Evolutionary conservation across 2,888 invertebrate genomes (phyloP).

Genomic region (Stenodema calcarata): DNA sequence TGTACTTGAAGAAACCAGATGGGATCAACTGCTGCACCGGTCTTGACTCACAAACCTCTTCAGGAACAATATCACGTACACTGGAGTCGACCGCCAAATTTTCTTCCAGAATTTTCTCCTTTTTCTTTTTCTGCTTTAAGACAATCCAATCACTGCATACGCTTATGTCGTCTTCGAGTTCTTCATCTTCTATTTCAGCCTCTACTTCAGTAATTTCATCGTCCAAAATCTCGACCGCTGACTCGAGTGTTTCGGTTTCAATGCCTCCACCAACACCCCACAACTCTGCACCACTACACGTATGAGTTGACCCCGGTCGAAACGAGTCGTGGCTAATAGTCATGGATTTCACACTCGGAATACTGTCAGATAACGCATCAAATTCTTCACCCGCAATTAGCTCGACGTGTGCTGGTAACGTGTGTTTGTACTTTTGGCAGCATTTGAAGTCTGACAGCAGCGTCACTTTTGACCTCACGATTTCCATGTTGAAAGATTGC

Average conservation of each 20-base stretch:
- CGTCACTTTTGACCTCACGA: not conserved
- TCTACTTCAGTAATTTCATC: not conserved
- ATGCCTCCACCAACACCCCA: not conserved
- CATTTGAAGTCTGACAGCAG: constrained; percentile 7
- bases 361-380: not conserved
- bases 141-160: constrained; percentile 29
- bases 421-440: constrained; percentile 24
- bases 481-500: not conserved
- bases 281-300: not conserved
- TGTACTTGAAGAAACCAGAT: constrained; percentile 4
- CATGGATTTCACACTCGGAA: not conserved
- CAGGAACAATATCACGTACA: not conserved
- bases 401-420: constrained; percentile 3
- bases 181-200: not conserved
- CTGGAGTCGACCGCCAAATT: not conserved
- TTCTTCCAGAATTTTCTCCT: not conserved
- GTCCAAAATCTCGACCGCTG: not conserved
- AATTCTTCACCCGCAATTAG: not conserved
- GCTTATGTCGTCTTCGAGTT: not conserved
- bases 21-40: not conserved
- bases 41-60: not conserved
- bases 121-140: not conserved
- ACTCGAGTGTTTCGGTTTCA: not conserved
- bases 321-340: too few species aligned
- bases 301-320: not conserved